These are phyloP conservation scores for Caenorhabditis becei DNA, from an alignment of 2,888 invertebrate genomes.

Conservation along the genomic window DNA sequence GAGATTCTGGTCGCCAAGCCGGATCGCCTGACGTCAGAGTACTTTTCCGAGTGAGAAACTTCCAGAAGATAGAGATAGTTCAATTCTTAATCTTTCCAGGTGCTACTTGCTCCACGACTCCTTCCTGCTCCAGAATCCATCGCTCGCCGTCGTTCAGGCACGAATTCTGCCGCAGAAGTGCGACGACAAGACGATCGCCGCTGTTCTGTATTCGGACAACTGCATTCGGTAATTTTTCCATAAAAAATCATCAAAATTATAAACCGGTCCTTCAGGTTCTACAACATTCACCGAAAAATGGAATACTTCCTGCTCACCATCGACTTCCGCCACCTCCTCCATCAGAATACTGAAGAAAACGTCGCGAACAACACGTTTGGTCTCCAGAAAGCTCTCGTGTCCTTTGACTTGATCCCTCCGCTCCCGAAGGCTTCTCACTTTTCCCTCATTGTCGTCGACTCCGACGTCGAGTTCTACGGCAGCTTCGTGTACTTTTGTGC, in stretches of 20 bases:
- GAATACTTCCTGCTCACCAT: conserved; percentile 29
- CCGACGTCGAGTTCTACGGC: too few species aligned
- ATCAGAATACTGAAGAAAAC: conserved; percentile 21
- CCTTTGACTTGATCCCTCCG: conserved; percentile 49
- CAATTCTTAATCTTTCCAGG: too few species aligned
- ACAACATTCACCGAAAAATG: conserved; percentile 13
- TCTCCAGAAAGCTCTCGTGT: conserved; percentile 42
- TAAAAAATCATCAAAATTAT: too few species aligned
- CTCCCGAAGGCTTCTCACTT: conserved; percentile 29
- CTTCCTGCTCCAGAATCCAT: conserved; percentile 37
- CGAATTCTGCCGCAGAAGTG: conserved; percentile 30
- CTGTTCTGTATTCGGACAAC: too few species aligned
- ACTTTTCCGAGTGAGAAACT: conserved; percentile 51
- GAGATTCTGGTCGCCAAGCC: conserved; percentile 40
- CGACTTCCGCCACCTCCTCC: conserved; percentile 43
- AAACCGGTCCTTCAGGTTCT: too few species aligned
- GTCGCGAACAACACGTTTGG: conserved; percentile 51
- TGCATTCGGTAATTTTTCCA: conserved; percentile 12
- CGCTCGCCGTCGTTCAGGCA: conserved; percentile 10
- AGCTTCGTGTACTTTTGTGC: too few species aligned
- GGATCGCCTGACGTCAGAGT: conserved; percentile 34
- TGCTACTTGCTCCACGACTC: conserved; percentile 54
- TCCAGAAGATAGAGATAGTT: too few species aligned
- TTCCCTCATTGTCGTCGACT: neutral
- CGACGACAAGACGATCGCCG: conserved; percentile 17